These are phyloP conservation scores for Anableps anableps DNA, from an alignment of 2,797 vertebrate genomes.

Conservation along the genomic window DNA sequence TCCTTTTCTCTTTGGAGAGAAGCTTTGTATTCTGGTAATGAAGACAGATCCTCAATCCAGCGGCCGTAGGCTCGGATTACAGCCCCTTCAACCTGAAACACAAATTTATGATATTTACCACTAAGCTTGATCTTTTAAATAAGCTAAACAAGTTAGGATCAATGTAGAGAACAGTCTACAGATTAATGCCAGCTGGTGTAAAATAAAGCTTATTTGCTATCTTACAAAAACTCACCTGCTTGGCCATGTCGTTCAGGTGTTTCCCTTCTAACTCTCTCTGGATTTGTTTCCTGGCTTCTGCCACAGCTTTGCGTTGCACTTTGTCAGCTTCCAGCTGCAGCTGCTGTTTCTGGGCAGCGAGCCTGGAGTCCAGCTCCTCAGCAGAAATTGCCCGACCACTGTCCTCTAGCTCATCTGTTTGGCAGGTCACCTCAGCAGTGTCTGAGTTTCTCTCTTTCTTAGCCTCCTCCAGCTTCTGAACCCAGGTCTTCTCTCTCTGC, in stretches of 20 bases:
- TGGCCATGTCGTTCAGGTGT: slow-evolving; percentile 81
- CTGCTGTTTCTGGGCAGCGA: slow-evolving; percentile 74
- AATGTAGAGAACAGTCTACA: not conserved
- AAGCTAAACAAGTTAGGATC: not conserved
- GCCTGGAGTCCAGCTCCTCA: slow-evolving; percentile 71
- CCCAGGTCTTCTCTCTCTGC: slow-evolving; percentile 85
- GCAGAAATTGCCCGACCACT: slow-evolving; percentile 37
- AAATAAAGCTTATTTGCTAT: not conserved
- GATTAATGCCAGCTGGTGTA: not conserved
- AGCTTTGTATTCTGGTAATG: slow-evolving; percentile 87
- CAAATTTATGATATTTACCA: not conserved
- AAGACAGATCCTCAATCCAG: slow-evolving; percentile 89
- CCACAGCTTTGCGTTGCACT: slow-evolving; percentile 68
- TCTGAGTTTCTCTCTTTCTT: slow-evolving; percentile 59
- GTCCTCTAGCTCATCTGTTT: slow-evolving; percentile 77
- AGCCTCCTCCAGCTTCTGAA: slow-evolving; percentile 77
- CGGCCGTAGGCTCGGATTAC: slow-evolving; percentile 85
- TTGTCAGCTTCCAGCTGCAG: slow-evolving; percentile 78
- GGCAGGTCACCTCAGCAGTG: slow-evolving; percentile 74
- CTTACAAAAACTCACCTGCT: slow-evolving; percentile 66
- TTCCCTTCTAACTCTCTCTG: slow-evolving; percentile 82
- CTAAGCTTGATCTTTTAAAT: not conserved
- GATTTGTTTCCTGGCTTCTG: slow-evolving; percentile 75
- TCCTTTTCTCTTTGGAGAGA: slow-evolving; percentile 82
- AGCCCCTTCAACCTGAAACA: slow-evolving; percentile 86